Percentiles rank a stretch among this genome's conserved stretches.
These are phyloP conservation scores for Leptopilina boulardi DNA, from an alignment of 1,140 invertebrate species.

Conservation along the genomic window DNA sequence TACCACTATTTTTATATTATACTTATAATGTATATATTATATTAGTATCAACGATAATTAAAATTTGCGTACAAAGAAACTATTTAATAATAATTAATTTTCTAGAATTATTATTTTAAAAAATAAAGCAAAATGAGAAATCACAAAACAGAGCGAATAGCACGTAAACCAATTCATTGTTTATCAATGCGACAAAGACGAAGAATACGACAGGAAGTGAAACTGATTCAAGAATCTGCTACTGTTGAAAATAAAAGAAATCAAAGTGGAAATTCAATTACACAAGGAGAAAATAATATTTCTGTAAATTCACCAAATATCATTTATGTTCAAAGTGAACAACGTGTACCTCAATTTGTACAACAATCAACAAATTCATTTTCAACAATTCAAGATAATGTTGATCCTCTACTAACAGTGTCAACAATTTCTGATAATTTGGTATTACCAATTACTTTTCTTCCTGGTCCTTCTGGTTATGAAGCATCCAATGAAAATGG, in stretches of 20 bases:
- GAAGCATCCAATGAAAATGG: background rate
- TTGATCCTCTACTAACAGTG: background rate
- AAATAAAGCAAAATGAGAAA: background rate
- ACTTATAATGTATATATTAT: too few species aligned
- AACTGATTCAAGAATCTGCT: background rate
- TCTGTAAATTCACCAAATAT: background rate
- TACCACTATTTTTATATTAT: background rate
- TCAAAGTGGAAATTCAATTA: background rate
- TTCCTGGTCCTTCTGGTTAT: constrained; percentile 13
- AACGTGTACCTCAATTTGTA: background rate
- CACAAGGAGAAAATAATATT: background rate
- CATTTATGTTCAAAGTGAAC: background rate
- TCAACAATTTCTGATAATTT: background rate
- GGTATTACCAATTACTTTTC: background rate
- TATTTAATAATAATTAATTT: too few species aligned
- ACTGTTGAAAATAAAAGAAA: background rate
- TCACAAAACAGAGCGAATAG: background rate
- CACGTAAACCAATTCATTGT: background rate
- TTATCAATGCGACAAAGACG: constrained; percentile 9
- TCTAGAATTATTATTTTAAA: too few species aligned
- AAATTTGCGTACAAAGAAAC: too few species aligned
- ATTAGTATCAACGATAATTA: too few species aligned
- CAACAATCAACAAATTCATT: background rate
- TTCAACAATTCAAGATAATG: background rate
- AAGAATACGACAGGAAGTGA: background rate